phyloP scores from a whole-genome alignment of 2,113 vertebrate genomes.

The Myiopsitta monachus region DNA sequence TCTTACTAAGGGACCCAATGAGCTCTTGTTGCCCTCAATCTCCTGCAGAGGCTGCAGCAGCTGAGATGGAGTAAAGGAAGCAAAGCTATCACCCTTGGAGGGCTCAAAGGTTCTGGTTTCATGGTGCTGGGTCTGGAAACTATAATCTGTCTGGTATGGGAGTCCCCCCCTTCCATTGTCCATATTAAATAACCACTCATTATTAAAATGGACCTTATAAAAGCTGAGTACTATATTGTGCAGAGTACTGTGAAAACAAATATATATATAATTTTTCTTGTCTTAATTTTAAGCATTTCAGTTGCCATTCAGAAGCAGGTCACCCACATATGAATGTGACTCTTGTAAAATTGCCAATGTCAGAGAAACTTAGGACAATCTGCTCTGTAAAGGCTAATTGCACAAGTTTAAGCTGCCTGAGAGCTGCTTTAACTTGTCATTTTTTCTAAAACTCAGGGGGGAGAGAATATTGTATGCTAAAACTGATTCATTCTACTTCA shows the following conservation, averaged over 20 bases:
- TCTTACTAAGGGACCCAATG: not conserved
- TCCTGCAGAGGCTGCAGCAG: not conserved
- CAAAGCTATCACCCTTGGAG: not conserved
- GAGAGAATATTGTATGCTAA: not conserved
- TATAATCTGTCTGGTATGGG: not conserved
- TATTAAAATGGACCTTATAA: not conserved
- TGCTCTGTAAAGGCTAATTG: not conserved
- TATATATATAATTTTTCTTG: not conserved
- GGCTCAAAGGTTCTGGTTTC: not conserved
- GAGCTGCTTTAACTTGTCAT: not conserved
- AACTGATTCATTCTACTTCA: not conserved
- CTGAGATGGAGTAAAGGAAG: not conserved
- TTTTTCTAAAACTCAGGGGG: not conserved
- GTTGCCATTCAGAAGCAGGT: conserved; percentile 28
- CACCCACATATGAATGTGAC: conserved; percentile 22
- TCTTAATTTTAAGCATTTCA: not conserved
- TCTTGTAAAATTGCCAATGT: not conserved
- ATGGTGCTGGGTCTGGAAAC: not conserved
- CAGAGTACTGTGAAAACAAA: not conserved
- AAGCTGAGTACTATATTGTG: not conserved
- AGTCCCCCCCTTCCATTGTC: not conserved
- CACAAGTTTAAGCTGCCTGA: conserved; percentile 14
- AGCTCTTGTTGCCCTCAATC: not conserved
- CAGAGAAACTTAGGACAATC: conserved; percentile 9
- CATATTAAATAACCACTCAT: not conserved